These are phyloP conservation scores for Drosophila sp. DNA, from an alignment of 1,140 invertebrate genomes.

Conservation along the genomic window DNA sequence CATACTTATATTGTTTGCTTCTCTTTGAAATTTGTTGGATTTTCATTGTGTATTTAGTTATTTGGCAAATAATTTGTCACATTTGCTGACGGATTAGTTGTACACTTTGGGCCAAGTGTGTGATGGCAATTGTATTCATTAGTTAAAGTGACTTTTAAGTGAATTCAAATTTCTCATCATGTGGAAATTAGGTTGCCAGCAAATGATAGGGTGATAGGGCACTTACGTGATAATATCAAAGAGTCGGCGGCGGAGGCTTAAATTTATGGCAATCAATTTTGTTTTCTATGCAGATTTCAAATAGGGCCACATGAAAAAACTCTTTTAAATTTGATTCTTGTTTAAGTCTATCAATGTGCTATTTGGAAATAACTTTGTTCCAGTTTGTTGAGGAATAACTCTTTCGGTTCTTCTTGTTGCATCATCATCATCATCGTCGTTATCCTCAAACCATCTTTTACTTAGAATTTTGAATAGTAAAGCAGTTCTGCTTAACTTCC, in stretches of 20 bases:
- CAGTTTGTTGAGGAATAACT: no score
- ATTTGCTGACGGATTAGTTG: neutral
- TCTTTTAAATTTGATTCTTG: no score
- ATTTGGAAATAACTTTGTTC: no score
- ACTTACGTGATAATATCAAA: conserved; percentile 5
- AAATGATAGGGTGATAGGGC: neutral
- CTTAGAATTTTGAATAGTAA: neutral
- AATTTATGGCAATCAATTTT: neutral
- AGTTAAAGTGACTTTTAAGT: conserved; percentile 11
- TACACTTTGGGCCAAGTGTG: neutral
- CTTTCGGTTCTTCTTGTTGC: neutral
- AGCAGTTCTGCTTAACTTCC: neutral
- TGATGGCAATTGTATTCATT: conserved; percentile 4
- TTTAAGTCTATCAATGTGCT: no score
- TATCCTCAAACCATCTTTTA: neutral
- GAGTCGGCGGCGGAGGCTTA: neutral
- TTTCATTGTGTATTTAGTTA: conserved; percentile 1
- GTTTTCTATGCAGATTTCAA: neutral
- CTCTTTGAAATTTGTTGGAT: conserved; percentile 10
- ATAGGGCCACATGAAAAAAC: neutral
- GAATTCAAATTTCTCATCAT: conserved; percentile 6
- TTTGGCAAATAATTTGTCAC: conserved; percentile 11
- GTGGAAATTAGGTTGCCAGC: conserved; percentile 6
- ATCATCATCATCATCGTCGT: neutral
- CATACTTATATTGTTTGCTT: conserved; percentile 1